These are phyloP conservation scores for Threskiornis aethiopicus DNA, from an alignment of 2,797 vertebrate genomes.

Conservation along the genomic window DNA sequence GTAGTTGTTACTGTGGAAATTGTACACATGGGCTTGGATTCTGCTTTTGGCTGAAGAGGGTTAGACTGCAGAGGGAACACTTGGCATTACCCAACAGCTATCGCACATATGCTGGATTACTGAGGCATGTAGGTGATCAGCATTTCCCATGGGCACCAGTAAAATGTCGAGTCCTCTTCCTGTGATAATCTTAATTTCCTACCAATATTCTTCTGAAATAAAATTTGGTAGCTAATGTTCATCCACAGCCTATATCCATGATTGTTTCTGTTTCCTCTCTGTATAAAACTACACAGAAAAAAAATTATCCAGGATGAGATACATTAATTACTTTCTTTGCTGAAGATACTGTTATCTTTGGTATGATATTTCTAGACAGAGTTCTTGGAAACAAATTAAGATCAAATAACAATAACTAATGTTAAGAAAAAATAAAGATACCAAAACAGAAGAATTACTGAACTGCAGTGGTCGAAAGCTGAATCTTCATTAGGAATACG, in stretches of 20 bases:
- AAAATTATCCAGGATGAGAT: not conserved
- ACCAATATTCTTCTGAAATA: not conserved
- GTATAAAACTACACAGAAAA: not conserved
- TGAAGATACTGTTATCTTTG: not conserved
- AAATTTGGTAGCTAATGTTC: not conserved
- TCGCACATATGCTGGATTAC: not conserved
- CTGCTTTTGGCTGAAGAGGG: not conserved
- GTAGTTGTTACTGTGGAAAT: not conserved
- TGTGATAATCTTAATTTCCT: not conserved
- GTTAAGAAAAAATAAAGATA: not conserved
- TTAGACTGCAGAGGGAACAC: not conserved
- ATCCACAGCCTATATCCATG: not conserved
- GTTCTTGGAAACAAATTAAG: not conserved
- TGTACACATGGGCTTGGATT: not conserved
- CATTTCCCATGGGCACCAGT: not conserved
- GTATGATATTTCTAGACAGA: not conserved
- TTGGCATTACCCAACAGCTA: not conserved
- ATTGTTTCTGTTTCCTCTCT: not conserved
- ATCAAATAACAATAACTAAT: not conserved
- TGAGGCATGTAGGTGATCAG: not conserved
- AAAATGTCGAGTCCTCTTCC: not conserved
- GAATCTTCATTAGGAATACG: not conserved
- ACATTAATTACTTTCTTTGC: not conserved
- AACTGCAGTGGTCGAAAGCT: not conserved
- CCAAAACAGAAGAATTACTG: not conserved